Evolutionary conservation across 2,888 invertebrate genomes (phyloP).

Genomic region (Abscondita cerata): DNA sequence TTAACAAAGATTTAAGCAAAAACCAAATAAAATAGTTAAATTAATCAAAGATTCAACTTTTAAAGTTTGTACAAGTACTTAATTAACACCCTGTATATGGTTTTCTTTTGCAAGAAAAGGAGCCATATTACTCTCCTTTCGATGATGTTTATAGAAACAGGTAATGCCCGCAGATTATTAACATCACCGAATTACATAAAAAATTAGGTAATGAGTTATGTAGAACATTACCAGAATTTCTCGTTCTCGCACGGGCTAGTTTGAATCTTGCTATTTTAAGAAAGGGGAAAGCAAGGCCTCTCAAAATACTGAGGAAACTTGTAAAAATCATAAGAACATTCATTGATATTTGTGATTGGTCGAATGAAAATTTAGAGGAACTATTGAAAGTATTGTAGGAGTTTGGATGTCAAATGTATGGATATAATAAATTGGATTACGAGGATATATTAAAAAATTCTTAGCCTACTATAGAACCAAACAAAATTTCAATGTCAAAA

Average conservation of each 20-base stretch:
- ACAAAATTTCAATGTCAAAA: no score
- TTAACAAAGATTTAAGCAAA: no score
- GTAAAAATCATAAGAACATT: conserved; percentile 3
- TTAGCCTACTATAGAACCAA: no score
- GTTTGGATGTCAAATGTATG: conserved; percentile 1
- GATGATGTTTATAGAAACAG: conserved; percentile 1
- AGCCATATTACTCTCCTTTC: no score
- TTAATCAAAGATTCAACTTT: no score
- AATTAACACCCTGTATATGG: no score
- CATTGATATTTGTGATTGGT: background rate
- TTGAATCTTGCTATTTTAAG: background rate
- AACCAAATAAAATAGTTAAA: no score
- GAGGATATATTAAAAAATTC: no score
- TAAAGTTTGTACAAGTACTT: no score
- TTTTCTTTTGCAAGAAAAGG: no score
- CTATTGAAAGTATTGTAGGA: background rate
- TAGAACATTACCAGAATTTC: conserved; percentile 1
- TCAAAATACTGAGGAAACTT: background rate
- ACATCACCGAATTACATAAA: conserved; percentile 4
- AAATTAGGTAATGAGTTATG: conserved; percentile 2
- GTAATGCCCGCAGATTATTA: conserved; percentile 1
- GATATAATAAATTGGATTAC: conserved; percentile 2
- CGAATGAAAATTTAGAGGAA: background rate
- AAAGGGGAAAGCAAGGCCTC: background rate
- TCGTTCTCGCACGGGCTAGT: background rate